These are phyloP conservation scores for Silurus glanis DNA, from an alignment of 2,113 vertebrate genomes.

Conservation along the genomic window DNA sequence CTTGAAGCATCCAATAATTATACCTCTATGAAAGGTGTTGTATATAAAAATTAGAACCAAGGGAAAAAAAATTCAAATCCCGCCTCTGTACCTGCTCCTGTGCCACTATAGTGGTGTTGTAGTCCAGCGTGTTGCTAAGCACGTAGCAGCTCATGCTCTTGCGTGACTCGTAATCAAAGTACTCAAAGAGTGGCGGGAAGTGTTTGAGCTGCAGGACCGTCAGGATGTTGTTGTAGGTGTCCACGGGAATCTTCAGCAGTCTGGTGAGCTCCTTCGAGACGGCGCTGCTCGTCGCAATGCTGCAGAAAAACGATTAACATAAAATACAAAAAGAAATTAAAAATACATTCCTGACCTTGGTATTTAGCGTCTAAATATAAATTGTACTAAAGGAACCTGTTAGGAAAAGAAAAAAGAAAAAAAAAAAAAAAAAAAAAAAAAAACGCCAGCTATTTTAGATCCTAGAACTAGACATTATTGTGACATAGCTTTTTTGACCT, in stretches of 20 bases:
- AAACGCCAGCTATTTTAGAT: neutral
- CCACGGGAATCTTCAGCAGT: constrained; percentile 95
- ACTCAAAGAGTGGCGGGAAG: constrained; percentile 95
- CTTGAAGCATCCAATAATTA: neutral
- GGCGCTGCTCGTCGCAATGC: constrained; percentile 97
- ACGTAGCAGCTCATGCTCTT: constrained; percentile 99
- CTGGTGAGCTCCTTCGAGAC: constrained; percentile 97
- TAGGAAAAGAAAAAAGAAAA: too few species aligned
- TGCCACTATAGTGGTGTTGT: constrained; percentile 89
- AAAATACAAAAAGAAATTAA: neutral
- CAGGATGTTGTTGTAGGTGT: constrained; percentile 94
- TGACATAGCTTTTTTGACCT: neutral
- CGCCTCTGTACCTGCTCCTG: constrained; percentile 87
- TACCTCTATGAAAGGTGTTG: neutral
- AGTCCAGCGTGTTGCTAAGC: constrained; percentile 93
- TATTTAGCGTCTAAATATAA: neutral
- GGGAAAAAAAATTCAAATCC: neutral
- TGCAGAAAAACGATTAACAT: constrained; percentile 49
- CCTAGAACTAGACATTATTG: neutral
- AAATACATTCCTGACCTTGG: neutral
- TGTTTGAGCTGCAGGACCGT: constrained; percentile 95
- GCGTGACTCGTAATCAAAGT: constrained; percentile 96
- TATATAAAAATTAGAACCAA: neutral
- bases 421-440: too few species aligned
- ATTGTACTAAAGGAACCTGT: too few species aligned